Percentiles rank a stretch among this genome's conserved stretches.
These are phyloP conservation scores for Tiaroga cobitis DNA, from an alignment of 2,797 vertebrate species.

Conservation along the genomic window DNA sequence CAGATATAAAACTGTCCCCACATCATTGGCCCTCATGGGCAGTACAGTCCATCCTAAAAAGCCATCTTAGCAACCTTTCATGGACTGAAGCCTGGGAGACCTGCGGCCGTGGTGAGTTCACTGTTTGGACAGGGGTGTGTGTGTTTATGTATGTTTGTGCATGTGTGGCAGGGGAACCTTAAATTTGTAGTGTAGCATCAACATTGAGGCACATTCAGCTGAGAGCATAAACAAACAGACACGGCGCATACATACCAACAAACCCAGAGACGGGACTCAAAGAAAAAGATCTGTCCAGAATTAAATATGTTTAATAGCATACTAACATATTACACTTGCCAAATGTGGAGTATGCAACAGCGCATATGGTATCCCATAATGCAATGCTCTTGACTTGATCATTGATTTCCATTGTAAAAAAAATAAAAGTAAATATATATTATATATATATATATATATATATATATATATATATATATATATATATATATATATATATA, in stretches of 20 bases:
- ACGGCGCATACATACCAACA: constrained; percentile 4
- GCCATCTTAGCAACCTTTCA: constrained; percentile 2
- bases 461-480: no score
- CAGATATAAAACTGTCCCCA: constrained; percentile 16
- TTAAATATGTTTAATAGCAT: not conserved
- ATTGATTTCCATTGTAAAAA: no score
- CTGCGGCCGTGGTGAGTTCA: constrained; percentile 1
- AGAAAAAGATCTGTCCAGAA: not conserved
- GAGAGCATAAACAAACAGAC: constrained; percentile 44
- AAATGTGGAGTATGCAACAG: not conserved
- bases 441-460: no score
- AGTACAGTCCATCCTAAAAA: not conserved
- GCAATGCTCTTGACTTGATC: not conserved
- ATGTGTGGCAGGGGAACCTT: constrained; percentile 20
- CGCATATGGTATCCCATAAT: not conserved
- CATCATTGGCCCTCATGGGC: constrained; percentile 9
- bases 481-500: no score
- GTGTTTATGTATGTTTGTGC: constrained; percentile 38
- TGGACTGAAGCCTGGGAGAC: constrained; percentile 1
- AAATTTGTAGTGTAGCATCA: constrained; percentile 32
- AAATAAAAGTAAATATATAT: no score
- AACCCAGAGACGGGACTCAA: not conserved
- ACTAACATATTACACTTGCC: not conserved
- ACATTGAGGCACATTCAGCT: constrained; percentile 37
- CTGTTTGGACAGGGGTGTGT: constrained; percentile 39